A percentile compares a stretch with the other conserved stretches of the same genome.
Conservation (phyloP, 2,113 vertebrate species). For the Stegastes partitus region DNA sequence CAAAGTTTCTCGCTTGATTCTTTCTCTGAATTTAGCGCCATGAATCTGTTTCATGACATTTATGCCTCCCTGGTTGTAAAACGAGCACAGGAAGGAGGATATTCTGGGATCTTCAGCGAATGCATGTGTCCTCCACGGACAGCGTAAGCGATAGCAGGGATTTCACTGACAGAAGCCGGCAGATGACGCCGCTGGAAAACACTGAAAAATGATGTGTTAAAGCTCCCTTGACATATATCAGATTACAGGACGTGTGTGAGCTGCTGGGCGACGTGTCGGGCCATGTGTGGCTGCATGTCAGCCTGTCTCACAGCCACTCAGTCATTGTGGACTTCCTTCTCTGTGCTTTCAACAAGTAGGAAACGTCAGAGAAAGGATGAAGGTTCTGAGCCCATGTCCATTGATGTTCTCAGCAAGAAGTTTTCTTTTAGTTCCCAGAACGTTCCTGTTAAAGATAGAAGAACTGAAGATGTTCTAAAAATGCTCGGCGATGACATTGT, state of each 20-base stretch:
- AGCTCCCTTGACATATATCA: conserved; percentile 17
- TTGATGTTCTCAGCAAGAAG: too few relatives aligned
- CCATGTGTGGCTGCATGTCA: conserved; percentile 29
- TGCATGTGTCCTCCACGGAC: neutral
- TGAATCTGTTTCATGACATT: neutral
- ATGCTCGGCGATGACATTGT: too few relatives aligned
- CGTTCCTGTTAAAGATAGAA: too few relatives aligned
- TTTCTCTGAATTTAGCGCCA: neutral
- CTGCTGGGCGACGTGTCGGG: neutral
- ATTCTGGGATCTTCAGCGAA: neutral
- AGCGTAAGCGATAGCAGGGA: neutral
- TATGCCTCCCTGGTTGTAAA: neutral
- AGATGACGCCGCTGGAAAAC: neutral
- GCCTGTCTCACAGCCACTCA: neutral
- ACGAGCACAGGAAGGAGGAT: neutral
- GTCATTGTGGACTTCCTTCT: neutral
- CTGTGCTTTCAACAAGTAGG: neutral
- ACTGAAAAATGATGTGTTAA: neutral
- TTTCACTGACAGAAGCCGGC: neutral
- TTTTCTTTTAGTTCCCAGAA: too few relatives aligned
- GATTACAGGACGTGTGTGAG: conserved; percentile 18
- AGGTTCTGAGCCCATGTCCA: neutral
- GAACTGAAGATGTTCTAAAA: too few relatives aligned
- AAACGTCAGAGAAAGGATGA: neutral
- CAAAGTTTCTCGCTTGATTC: neutral